These are phyloP conservation scores for Chrysomallon squamiferum DNA, from an alignment of 1,140 invertebrate genomes.

Conservation along the genomic window DNA sequence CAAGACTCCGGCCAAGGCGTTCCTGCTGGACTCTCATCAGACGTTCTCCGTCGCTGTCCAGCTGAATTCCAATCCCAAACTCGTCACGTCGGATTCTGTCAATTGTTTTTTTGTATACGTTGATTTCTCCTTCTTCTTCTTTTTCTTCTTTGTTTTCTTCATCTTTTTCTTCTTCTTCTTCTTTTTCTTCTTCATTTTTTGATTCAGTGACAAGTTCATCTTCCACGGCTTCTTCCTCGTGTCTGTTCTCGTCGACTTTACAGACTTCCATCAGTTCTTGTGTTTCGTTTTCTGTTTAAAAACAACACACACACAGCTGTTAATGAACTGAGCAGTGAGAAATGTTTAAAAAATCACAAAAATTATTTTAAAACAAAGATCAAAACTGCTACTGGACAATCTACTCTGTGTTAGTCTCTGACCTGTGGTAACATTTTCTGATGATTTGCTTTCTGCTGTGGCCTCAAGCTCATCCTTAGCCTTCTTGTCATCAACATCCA, in stretches of 20 bases:
- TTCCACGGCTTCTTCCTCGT: slow-evolving; percentile 6
- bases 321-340: neutral
- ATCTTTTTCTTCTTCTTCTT: slow-evolving; percentile 7
- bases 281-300: neutral
- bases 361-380: too few species aligned
- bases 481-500: slow-evolving; percentile 8
- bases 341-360: too few species aligned
- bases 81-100: slow-evolving; percentile 50
- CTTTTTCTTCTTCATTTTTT: slow-evolving; percentile 15
- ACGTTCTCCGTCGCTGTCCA: slow-evolving; percentile 54
- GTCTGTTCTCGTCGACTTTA: slow-evolving; percentile 7
- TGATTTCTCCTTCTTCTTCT: slow-evolving; percentile 15
- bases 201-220: neutral
- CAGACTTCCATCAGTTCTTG: slow-evolving; percentile 7
- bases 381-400: too few species aligned
- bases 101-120: slow-evolving; percentile 34
- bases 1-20: slow-evolving; percentile 54
- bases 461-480: slow-evolving; percentile 5
- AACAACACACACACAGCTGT: neutral
- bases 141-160: slow-evolving; percentile 15
- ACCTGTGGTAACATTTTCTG: too few species aligned
- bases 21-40: slow-evolving; percentile 55
- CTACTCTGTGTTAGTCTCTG: too few species aligned
- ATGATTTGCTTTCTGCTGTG: too few species aligned
- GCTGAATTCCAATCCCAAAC: slow-evolving; percentile 54